Evolutionary conservation across 2,888 invertebrate genomes (phyloP).

Genomic region (Drosophila longiperda): DNA sequence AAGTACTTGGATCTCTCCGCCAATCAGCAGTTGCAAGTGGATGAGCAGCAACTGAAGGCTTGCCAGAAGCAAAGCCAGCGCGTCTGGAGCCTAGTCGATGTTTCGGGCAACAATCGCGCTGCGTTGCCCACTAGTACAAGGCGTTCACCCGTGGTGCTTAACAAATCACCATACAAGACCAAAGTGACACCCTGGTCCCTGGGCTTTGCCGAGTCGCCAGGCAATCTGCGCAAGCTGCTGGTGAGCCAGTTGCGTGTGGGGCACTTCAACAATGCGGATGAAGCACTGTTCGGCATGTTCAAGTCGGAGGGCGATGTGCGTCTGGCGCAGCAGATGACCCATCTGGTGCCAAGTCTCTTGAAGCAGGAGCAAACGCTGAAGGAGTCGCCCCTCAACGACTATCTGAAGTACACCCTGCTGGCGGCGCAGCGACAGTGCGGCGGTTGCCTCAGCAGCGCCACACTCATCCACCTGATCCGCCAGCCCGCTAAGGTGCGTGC

Average conservation of each 20-base stretch:
- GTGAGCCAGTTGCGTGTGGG: constrained; percentile 92
- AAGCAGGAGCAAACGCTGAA: constrained; percentile 92
- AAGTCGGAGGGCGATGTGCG: constrained; percentile 86
- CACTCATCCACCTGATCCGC: constrained; percentile 78
- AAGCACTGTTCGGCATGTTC: constrained; percentile 93
- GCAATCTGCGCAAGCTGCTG: constrained; percentile 89
- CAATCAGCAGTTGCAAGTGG: constrained; percentile 92
- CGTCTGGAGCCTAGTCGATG: constrained; percentile 93
- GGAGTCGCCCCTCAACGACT: constrained; percentile 87
- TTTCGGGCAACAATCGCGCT: constrained; percentile 91
- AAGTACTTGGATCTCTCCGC: constrained; percentile 94
- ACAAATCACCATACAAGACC: constrained; percentile 79
- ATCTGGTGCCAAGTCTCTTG: constrained; percentile 91
- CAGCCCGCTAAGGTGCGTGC: constrained; percentile 86
- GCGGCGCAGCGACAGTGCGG: constrained; percentile 92
- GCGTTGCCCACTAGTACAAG: constrained; percentile 87
- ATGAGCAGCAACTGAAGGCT: constrained; percentile 92
- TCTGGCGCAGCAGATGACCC: constrained; percentile 88
- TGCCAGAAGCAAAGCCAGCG: constrained; percentile 92
- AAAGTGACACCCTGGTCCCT: constrained; percentile 90
- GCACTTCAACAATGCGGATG: constrained; percentile 87
- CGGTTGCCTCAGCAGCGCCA: constrained; percentile 87
- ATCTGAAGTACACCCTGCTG: constrained; percentile 93
- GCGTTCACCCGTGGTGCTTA: constrained; percentile 55
- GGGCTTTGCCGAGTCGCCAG: constrained; percentile 94